phyloP scores from a whole-genome alignment of 1,140 invertebrate genomes.

The Drosophila ogumai region DNA sequence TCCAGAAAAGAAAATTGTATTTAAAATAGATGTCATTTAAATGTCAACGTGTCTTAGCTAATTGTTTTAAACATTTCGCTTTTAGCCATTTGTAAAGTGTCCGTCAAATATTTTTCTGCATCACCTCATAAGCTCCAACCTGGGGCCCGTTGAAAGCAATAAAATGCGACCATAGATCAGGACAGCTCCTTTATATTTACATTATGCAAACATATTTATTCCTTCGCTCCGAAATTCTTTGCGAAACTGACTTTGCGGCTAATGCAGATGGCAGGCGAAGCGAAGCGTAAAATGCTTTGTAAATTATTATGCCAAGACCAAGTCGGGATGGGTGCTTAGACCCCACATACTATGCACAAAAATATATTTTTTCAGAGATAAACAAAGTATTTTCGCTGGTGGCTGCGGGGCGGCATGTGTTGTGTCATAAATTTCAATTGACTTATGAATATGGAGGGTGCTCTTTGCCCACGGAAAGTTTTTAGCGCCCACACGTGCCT shows the following conservation, averaged over 20 bases:
- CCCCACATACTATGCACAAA: constrained; percentile 37
- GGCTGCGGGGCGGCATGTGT: constrained; percentile 29
- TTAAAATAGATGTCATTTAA: background rate
- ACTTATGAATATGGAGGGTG: constrained; percentile 58
- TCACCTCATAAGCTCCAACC: constrained; percentile 9
- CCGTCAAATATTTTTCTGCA: background rate
- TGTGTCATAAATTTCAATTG: constrained; percentile 73
- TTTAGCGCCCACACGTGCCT: constrained; percentile 48
- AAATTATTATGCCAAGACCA: constrained; percentile 65
- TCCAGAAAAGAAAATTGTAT: background rate
- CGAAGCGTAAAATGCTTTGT: constrained; percentile 77
- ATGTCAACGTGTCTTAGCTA: background rate
- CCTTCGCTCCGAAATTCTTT: constrained; percentile 15
- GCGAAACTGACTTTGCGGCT: constrained; percentile 70
- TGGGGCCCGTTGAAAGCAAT: background rate
- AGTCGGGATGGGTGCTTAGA: constrained; percentile 9
- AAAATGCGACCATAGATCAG: constrained; percentile 53
- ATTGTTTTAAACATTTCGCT: background rate
- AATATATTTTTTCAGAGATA: constrained; percentile 62
- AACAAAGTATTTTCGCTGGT: constrained; percentile 42
- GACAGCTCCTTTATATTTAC: constrained; percentile 44
- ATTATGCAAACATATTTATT: constrained; percentile 59
- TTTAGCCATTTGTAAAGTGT: constrained; percentile 9
- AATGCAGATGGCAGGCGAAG: constrained; percentile 77
- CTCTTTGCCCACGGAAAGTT: constrained; percentile 36